Evolutionary conservation across 2,888 invertebrate species (phyloP).

Genomic region (Phaedon cochleariae): DNA sequence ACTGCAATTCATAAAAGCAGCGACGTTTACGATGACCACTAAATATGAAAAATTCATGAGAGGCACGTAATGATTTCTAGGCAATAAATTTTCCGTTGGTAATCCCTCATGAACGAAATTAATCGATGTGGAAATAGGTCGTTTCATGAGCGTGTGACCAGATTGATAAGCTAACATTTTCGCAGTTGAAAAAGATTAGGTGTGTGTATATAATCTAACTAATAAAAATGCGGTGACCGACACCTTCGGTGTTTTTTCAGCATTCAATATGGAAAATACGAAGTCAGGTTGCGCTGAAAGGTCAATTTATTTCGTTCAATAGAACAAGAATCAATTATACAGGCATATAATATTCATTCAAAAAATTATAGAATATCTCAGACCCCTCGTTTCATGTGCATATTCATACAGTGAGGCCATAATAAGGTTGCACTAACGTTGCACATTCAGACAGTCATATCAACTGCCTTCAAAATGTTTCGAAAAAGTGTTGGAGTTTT

Average conservation of each 20-base stretch:
- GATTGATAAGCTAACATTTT: slow-evolving; percentile 6
- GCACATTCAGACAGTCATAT: no score
- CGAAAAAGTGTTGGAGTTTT: no score
- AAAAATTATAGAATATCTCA: no score
- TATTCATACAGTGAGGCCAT: no score
- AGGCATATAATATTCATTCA: no score
- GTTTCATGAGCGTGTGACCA: slow-evolving; percentile 34
- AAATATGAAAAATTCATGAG: slow-evolving; percentile 41
- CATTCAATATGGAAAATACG: no score
- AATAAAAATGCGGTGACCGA: background rate
- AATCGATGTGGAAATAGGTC: slow-evolving; percentile 36
- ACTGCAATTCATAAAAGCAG: slow-evolving; percentile 30
- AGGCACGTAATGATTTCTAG: slow-evolving; percentile 39
- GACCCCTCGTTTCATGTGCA: no score
- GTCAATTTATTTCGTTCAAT: no score
- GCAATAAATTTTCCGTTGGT: slow-evolving; percentile 30
- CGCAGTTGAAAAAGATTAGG: slow-evolving; percentile 3
- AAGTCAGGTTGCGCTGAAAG: no score
- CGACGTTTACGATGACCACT: slow-evolving; percentile 38
- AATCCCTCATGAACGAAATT: slow-evolving; percentile 36
- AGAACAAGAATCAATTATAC: no score
- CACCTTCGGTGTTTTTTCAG: background rate
- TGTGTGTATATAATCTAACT: background rate
- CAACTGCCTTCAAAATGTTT: no score
- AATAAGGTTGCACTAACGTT: no score